A percentile compares a stretch with the other conserved stretches of the same genome.
Conservation (phyloP, 2,113 vertebrate genomes). For the Ictidomys tridecemlineatus region DNA sequence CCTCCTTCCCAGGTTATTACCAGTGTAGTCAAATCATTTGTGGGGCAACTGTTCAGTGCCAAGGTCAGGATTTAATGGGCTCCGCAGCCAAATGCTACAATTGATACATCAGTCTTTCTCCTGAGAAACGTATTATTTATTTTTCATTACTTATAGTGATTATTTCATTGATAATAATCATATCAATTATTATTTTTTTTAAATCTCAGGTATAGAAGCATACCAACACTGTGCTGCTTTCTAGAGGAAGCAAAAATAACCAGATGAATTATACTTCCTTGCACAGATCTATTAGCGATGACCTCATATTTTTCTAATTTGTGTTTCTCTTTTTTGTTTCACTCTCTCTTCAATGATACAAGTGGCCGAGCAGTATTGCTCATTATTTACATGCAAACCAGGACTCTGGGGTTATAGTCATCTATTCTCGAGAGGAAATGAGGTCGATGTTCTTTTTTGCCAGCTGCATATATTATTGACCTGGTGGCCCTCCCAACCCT, state of each 20-base stretch:
- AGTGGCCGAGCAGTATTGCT: neutral
- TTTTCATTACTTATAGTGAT: neutral
- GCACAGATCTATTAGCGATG: slow-evolving; percentile 1
- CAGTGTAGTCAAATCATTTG: neutral
- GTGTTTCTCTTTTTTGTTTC: slow-evolving; percentile 33
- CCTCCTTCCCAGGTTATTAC: neutral
- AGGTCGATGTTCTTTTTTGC: neutral
- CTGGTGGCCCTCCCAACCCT: neutral
- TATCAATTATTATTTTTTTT: neutral
- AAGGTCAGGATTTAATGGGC: neutral
- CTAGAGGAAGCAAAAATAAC: neutral
- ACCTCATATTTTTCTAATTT: slow-evolving; percentile 57
- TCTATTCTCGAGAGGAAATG: slow-evolving; percentile 25
- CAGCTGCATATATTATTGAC: slow-evolving; percentile 41
- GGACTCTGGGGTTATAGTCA: neutral
- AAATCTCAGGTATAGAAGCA: neutral
- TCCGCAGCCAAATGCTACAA: neutral
- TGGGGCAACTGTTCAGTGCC: neutral
- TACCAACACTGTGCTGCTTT: neutral
- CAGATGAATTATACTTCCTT: neutral
- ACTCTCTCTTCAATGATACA: neutral
- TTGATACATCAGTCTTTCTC: neutral
- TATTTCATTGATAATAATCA: neutral
- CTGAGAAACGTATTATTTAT: neutral
- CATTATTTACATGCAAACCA: slow-evolving; percentile 54